Percentiles rank a stretch among this genome's conserved stretches.
These are phyloP conservation scores for Andrena bucephala DNA, from an alignment of 2,888 invertebrate species.

Conservation along the genomic window DNA sequence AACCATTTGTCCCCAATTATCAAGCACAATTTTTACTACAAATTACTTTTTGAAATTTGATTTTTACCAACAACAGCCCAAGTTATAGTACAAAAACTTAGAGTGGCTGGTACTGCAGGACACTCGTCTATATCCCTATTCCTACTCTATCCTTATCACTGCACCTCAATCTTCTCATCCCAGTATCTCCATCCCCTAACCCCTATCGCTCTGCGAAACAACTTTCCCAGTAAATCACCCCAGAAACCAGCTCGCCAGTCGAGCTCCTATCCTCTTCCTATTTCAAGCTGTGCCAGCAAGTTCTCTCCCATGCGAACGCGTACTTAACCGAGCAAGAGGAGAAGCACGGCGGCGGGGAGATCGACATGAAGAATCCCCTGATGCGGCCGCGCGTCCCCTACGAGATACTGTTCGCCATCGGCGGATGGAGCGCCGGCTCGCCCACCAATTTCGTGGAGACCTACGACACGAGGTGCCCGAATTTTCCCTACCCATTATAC, in stretches of 20 bases:
- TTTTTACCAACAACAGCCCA: too few species aligned
- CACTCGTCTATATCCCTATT: neutral
- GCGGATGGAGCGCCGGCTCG: slow-evolving; percentile 94
- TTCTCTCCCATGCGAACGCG: slow-evolving; percentile 86
- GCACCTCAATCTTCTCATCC: neutral
- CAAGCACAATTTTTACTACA: too few species aligned
- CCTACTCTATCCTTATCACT: neutral
- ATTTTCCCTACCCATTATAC: neutral
- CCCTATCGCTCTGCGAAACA: neutral
- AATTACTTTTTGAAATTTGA: too few species aligned
- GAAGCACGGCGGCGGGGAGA: slow-evolving; percentile 83
- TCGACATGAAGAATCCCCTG: slow-evolving; percentile 87
- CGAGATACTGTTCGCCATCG: slow-evolving; percentile 93
- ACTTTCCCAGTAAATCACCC: neutral
- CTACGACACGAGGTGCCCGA: slow-evolving; percentile 90
- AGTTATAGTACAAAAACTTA: too few species aligned
- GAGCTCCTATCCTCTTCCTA: neutral
- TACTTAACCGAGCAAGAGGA: slow-evolving; percentile 86
- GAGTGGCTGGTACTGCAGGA: neutral
- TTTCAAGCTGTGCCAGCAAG: slow-evolving; percentile 86
- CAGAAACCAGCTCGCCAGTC: neutral
- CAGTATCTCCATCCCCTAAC: neutral
- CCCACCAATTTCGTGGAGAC: slow-evolving; percentile 93
- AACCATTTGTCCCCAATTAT: too few species aligned
- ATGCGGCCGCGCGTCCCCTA: slow-evolving; percentile 91